Percentiles rank a stretch among this genome's conserved stretches.
These are phyloP conservation scores for Pungitius pungitius DNA, from an alignment of 2,113 vertebrate species.

Conservation along the genomic window DNA sequence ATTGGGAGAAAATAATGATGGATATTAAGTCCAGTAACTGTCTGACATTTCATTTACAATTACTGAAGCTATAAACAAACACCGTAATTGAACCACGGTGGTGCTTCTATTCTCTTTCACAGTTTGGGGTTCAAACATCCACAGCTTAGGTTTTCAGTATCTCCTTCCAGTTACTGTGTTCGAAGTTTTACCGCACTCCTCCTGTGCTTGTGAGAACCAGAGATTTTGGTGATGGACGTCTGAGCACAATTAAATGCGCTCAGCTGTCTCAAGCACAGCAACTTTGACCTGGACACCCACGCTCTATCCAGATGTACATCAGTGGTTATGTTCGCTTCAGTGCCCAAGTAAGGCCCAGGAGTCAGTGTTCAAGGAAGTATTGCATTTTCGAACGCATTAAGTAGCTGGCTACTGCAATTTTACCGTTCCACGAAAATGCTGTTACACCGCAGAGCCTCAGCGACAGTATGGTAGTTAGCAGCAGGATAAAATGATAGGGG, in stretches of 20 bases:
- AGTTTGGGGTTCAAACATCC: slow-evolving; percentile 27
- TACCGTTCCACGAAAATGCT: slow-evolving; percentile 72
- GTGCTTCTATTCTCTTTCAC: slow-evolving; percentile 18
- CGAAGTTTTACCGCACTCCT: slow-evolving; percentile 43
- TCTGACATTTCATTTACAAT: not conserved
- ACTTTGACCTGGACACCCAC: slow-evolving; percentile 73
- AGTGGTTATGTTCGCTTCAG: slow-evolving; percentile 65
- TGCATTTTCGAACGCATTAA: slow-evolving; percentile 79
- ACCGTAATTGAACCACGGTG: not conserved
- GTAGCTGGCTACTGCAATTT: slow-evolving; percentile 80
- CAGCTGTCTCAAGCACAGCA: slow-evolving; percentile 52
- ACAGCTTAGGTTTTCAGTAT: slow-evolving; percentile 43
- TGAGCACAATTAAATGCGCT: slow-evolving; percentile 61
- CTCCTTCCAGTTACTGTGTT: slow-evolving; percentile 43
- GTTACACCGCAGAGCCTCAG: slow-evolving; percentile 69
- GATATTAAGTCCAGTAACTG: not conserved
- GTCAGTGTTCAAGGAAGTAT: slow-evolving; percentile 76
- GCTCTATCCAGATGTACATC: slow-evolving; percentile 70
- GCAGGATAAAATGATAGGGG: slow-evolving; percentile 61
- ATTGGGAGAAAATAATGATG: not conserved
- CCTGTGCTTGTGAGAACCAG: slow-evolving; percentile 22
- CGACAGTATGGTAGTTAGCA: slow-evolving; percentile 56
- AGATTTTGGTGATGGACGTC: slow-evolving; percentile 55
- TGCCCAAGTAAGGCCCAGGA: slow-evolving; percentile 59
- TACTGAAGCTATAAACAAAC: not conserved